Evolutionary conservation across 2,888 invertebrate species (phyloP), one percentile per base, ranked within the genome.

Genomic region (Drosophila mimetica): DNA sequence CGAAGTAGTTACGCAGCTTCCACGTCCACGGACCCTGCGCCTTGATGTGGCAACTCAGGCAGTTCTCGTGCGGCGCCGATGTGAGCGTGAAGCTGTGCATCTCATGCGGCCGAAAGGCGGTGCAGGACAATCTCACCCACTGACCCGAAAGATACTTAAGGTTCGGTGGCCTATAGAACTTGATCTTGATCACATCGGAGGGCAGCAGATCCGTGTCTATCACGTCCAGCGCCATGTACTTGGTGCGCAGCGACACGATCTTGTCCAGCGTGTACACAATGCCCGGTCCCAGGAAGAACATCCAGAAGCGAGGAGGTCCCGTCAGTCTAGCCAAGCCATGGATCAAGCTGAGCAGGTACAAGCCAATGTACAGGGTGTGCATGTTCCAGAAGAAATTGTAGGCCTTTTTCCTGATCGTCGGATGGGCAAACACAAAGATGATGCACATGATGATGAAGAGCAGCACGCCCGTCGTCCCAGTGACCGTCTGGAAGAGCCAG

Each of bases 351-450:
- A 99, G 92, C 1, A 96, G 94, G 88, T 98, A 99, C 16, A 99
- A 92, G 0, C 96, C 93, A 9, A 98, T 94, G 90, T 98, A 97
- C 6, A 98, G 93, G 9, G 97, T 95, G 91, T 99, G 98, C 51
- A 98, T 97, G 69, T 96, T 95, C 96, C 98, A 98, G 92, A 98
- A 98, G 93, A 97, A 98, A 67, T 97, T 97, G 91, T 98, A 98
- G 0, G 98, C 98, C 82, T 96, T 96, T 91, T 97, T 97, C 47
- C 98, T 94, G 69, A 98, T 96, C 4, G 95, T 95, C 0, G 98
- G 98, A 92, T 98, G 97, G 0, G 98, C 98, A 90, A 99, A 99
- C n/a, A 98, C 96, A 90, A 98, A 98, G 79, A 99, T 98, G 55
- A 98, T 95, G 90, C 97, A 96, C 96, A 98, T 98, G 55, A 98